phyloP scores from a whole-genome alignment of 2,888 invertebrate species.

The Trichacis sp. region DNA sequence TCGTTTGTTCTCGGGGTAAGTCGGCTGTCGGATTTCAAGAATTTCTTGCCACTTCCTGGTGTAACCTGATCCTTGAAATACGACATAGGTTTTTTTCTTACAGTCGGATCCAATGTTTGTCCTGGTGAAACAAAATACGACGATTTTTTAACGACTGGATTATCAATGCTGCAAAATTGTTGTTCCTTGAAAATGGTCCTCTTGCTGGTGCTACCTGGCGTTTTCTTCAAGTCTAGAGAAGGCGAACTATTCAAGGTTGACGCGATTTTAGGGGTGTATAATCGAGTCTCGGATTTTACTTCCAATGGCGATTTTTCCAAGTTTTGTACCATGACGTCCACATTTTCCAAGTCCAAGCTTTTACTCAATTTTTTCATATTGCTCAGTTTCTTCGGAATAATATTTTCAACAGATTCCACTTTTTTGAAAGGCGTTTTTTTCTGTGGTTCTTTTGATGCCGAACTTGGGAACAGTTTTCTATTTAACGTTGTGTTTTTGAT shows the following conservation, averaged over 20 bases:
- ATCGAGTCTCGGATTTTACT: too few relatives aligned
- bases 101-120: slow-evolving; percentile 28
- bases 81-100: slow-evolving; percentile 29
- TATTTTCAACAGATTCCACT: slow-evolving; percentile 51
- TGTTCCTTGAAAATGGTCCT: too few relatives aligned
- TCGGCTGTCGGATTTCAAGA: slow-evolving; percentile 14
- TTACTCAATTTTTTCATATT: too few relatives aligned
- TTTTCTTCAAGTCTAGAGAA: too few relatives aligned
- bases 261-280: too few relatives aligned
- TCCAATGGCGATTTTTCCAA: too few relatives aligned
- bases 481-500: background rate
- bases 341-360: too few relatives aligned
- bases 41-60: slow-evolving; percentile 8
- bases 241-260: too few relatives aligned
- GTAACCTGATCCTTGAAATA: slow-evolving; percentile 43
- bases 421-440: slow-evolving; percentile 40
- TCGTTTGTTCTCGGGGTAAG: slow-evolving; percentile 39
- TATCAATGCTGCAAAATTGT: too few relatives aligned
- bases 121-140: slow-evolving; percentile 55
- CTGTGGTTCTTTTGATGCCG: background rate
- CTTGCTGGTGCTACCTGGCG: too few relatives aligned
- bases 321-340: too few relatives aligned
- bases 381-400: background rate
- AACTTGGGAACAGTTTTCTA: background rate
- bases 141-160: slow-evolving; percentile 1